Evolutionary conservation across 2,888 invertebrate species (phyloP), one percentile per base, ranked within the genome.

Genomic region (Oscheius sp.): DNA sequence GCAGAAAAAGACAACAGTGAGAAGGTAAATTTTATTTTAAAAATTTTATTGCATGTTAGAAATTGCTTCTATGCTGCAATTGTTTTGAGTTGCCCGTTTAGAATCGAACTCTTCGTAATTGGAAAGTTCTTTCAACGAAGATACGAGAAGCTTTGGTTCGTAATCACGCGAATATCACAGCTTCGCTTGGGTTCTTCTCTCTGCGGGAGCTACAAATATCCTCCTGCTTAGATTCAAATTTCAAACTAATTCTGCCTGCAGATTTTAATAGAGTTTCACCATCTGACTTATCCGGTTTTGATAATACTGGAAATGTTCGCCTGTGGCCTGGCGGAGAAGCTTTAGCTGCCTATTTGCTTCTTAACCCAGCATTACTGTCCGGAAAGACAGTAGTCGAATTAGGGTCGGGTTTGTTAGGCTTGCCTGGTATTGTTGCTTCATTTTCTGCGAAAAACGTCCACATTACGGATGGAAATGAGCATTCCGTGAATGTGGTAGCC

Each of bases 261-360:
- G 55, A 66, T 49, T 66, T 66, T 49, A 18, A 29, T 18, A 43
- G 52, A 13, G 18, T 27, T 9, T 49, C 46, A n/a, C 35, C n/a
- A 6, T 18, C 52, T 12, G 21, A 35, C 12, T 59, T 73, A 46
- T 45, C 29, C 18, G 82, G 81, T 0, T 79, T 82, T 29, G 83
- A 83, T 46, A 80, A 83, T 68, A 83, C 83, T 21, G 83, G 83
- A 35, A 83, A 81, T 66, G 74, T 78, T 23, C 61, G 77, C 35
- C 69, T 82, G 16, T 83, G 83, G 83, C 77, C 80, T 9, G 83
- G 80, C 27, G 79, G 81, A 63, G 83, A 83, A 59, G 75, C 77
- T 18, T 49, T 82, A 21, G 75, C 79, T 18, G 76, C 43, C 35
- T 74, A 59, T 55, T 41, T 78, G 5, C 43, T 71, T 13, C 52